phyloP scores from a whole-genome alignment of 2,113 vertebrate species.

The Sinocyclocheilus anshuiensis region DNA sequence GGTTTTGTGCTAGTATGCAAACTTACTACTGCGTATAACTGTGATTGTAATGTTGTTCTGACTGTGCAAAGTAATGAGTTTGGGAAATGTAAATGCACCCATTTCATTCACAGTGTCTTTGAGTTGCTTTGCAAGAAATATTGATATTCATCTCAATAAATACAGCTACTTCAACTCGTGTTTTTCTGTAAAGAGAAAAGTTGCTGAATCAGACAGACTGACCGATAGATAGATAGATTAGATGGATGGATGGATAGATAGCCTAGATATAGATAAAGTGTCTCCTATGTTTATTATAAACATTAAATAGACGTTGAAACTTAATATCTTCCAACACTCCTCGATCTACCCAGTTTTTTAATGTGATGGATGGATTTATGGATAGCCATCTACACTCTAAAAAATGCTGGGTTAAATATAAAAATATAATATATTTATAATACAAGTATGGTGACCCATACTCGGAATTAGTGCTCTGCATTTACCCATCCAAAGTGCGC shows the following conservation, averaged over 20 bases:
- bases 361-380: too few species aligned
- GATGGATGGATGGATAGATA: neutral
- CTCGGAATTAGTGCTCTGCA: too few species aligned
- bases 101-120: slow-evolving; percentile 51
- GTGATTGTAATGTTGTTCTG: slow-evolving; percentile 43
- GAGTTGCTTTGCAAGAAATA: slow-evolving; percentile 56
- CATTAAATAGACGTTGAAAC: too few species aligned
- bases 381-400: too few species aligned
- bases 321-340: too few species aligned
- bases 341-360: too few species aligned
- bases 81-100: slow-evolving; percentile 49
- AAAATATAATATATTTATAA: too few species aligned
- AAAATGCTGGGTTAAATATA: too few species aligned
- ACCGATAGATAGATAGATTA: neutral
- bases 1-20: slow-evolving; percentile 47
- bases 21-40: slow-evolving; percentile 23
- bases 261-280: too few species aligned
- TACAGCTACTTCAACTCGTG: slow-evolving; percentile 34
- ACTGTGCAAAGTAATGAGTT: slow-evolving; percentile 38
- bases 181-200: slow-evolving; percentile 22
- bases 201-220: neutral
- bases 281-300: too few species aligned
- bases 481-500: too few species aligned
- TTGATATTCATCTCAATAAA: slow-evolving; percentile 65
- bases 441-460: too few species aligned